Percentiles rank a stretch among this genome's conserved stretches.
phyloP scores from a whole-genome alignment of 1,140 invertebrate species.

The Calosoma granatense region DNA sequence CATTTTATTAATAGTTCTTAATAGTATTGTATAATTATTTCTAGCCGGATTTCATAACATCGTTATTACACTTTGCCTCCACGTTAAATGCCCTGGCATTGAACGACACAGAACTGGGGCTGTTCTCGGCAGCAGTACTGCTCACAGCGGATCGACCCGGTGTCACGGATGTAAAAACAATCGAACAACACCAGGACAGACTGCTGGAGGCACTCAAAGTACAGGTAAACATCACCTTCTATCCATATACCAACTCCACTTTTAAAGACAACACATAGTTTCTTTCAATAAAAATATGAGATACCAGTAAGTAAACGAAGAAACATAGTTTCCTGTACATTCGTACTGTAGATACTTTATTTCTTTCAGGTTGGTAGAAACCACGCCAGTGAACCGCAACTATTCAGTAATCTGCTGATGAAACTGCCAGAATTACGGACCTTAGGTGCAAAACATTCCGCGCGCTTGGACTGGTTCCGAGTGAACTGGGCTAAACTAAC shows the following conservation, averaged over 20 bases:
- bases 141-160: constrained; percentile 69
- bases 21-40: constrained; percentile 17
- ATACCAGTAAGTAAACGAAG: no score
- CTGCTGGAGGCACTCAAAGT: constrained; percentile 76
- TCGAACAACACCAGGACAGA: constrained; percentile 73
- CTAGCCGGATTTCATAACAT: constrained; percentile 61
- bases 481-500: constrained; percentile 75
- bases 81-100: constrained; percentile 67
- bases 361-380: constrained; percentile 30
- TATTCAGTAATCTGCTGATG: constrained; percentile 57
- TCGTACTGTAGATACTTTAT: constrained; percentile 1
- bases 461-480: constrained; percentile 84
- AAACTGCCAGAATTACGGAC: constrained; percentile 71
- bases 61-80: constrained; percentile 68
- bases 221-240: constrained; percentile 47
- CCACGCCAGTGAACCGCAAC: constrained; percentile 37
- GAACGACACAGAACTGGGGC: constrained; percentile 81
- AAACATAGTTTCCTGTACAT: no score
- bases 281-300: constrained; percentile 8
- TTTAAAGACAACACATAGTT: background rate
- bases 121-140: constrained; percentile 80
- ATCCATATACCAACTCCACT: no score
- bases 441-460: constrained; percentile 74
- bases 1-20: background rate
- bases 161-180: constrained; percentile 71